Conservation (phyloP, 2,113 vertebrate genomes). For the Tylochromis polylepis region DNA sequence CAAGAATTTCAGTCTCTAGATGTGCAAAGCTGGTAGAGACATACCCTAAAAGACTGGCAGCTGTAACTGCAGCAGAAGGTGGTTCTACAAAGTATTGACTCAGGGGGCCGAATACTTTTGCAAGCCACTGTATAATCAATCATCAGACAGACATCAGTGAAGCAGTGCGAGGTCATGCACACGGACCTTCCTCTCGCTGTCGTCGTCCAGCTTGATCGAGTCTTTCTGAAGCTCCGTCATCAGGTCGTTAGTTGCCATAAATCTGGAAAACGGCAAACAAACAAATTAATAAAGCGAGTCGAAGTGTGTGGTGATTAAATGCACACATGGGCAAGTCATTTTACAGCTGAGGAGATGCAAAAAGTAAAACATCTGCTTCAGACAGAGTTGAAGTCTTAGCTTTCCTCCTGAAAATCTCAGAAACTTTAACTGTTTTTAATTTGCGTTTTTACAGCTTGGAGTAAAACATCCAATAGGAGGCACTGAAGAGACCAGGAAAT, state of each 20-base stretch:
- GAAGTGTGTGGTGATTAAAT: not conserved
- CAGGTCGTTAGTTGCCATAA: conserved; percentile 98
- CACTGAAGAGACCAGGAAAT: not conserved
- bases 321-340: not conserved
- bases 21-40: no score
- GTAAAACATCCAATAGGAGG: not conserved
- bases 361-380: not conserved
- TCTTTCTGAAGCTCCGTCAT: conserved; percentile 99
- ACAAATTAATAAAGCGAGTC: not conserved
- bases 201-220: conserved; percentile 97
- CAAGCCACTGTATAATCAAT: not conserved
- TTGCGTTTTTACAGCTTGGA: not conserved
- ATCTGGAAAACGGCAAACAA: conserved; percentile 68
- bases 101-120: no score
- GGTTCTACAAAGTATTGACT: no score
- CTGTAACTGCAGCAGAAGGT: no score
- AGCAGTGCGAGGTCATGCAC: not conserved
- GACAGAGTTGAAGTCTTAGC: not conserved
- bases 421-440: not conserved
- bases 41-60: no score
- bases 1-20: no score
- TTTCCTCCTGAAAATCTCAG: not conserved
- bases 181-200: conserved; percentile 88
- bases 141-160: not conserved
- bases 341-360: not conserved